A percentile compares a stretch with the other conserved stretches of the same genome.
Conservation (phyloP, 2,888 invertebrate species). For the Hirtodrosophila cameraria region DNA sequence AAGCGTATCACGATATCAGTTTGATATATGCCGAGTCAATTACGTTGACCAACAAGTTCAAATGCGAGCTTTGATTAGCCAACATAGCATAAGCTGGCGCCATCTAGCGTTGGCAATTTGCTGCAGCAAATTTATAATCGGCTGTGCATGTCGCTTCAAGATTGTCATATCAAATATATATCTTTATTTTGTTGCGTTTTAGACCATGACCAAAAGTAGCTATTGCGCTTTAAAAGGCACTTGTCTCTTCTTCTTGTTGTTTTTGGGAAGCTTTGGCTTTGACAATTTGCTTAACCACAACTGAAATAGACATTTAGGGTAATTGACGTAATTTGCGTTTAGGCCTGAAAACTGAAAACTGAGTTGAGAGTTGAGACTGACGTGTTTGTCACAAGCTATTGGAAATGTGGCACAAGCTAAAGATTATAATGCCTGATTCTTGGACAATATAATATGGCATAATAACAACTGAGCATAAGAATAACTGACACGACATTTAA, state of each 20-base stretch:
- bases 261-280: conserved; percentile 6
- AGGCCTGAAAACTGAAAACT: conserved; percentile 8
- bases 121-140: conserved; percentile 12
- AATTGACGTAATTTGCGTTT: conserved; percentile 44
- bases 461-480: conserved; percentile 17
- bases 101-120: conserved; percentile 26
- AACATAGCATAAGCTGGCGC: conserved; percentile 16
- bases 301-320: conserved; percentile 45
- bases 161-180: conserved; percentile 69
- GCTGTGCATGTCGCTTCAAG: conserved; percentile 35
- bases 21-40: conserved; percentile 7
- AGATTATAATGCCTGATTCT: conserved; percentile 8
- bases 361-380: background rate
- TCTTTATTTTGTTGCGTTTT: conserved; percentile 57
- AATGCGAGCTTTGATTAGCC: conserved; percentile 14
- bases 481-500: background rate
- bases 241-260: background rate
- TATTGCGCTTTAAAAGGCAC: conserved; percentile 34
- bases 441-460: conserved; percentile 12
- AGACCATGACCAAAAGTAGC: conserved; percentile 60
- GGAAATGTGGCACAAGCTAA: conserved; percentile 18
- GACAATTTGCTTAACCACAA: conserved; percentile 15
- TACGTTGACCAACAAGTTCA: conserved; percentile 40
- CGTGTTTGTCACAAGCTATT: conserved; percentile 7
- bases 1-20: no score